Evolutionary conservation across 1,140 invertebrate species (phyloP), one percentile per base, ranked within the genome.

Genomic region (Muscidifurax raptorellus): DNA sequence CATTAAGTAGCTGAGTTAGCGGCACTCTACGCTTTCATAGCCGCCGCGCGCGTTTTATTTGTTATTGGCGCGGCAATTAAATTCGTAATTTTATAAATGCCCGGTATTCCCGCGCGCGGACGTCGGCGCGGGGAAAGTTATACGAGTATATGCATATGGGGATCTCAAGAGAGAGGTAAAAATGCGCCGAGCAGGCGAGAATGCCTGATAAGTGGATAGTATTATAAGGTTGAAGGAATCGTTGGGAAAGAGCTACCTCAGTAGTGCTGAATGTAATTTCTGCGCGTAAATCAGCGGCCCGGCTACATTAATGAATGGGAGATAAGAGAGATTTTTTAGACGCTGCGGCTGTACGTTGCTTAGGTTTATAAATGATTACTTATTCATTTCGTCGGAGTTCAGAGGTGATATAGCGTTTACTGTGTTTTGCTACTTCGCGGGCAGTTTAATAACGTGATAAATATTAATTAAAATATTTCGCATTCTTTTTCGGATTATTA

Each of bases 1-100:
- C 83, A 80, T 85, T 85, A 85, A 85, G 78, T 80, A 75, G 78
- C 71, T 85, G 78, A 85, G 83, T 85, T 85, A 85, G 78, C 78
- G 83, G 78, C 83, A 84, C 76, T 84, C 59, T 36, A 44, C 25
- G 83, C n/a, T 72, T 59, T 71, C 36, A 66, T 30, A 15, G 36
- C 75, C 28, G 75, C 36, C 47, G 47, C 81, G 74, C 32, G 52
- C n/a, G 25, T 59, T 82, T 82, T 67, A 67, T 75, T 25, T 71
- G 71, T 40, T 32, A 52, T 52, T n/a, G 47, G 30, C 80, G 44
- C n/a, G 6, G 72, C 74, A 77, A 77, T 83, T 76, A 47, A 76
- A 83, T 40, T 27, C 72, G 72, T 44, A 71, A 59, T 74, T 67
- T 75, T 36, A 44, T 71, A 71, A 25, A 28, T 67, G 59, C 18